A percentile compares a stretch with the other conserved stretches of the same genome.
Evolutionary conservation across 1,140 invertebrate species (phyloP).

Genomic region (Drosophila insularis): DNA sequence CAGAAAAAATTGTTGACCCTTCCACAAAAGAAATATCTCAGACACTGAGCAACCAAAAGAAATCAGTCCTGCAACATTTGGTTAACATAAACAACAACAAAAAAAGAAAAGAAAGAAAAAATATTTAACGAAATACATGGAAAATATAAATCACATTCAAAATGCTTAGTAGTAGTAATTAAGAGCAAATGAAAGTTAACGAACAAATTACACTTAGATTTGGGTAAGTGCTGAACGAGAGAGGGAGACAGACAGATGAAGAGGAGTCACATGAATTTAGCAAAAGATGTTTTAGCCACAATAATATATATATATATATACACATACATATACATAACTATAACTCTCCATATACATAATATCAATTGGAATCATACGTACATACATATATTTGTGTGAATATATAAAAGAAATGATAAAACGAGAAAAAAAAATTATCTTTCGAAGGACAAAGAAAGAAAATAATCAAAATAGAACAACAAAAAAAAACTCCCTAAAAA

Average conservation of each 20-base stretch:
- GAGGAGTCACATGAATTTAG: conserved; percentile 8
- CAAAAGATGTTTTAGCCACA: conserved; percentile 16
- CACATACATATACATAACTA: background rate
- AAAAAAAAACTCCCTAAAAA: no score
- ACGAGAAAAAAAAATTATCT: no score
- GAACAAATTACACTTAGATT: conserved; percentile 67
- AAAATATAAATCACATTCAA: conserved; percentile 29
- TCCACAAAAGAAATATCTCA: background rate
- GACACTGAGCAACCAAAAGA: conserved; percentile 22
- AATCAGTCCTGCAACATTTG: conserved; percentile 77
- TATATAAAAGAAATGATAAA: background rate
- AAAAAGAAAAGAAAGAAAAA: conserved; percentile 39
- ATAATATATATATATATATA: conserved; percentile 15
- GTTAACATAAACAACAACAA: conserved; percentile 65
- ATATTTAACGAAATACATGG: conserved; percentile 14
- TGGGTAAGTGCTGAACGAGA: conserved; percentile 56
- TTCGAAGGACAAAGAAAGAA: no score
- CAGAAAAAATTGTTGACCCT: background rate
- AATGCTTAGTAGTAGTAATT: conserved; percentile 73
- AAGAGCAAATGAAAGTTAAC: conserved; percentile 78
- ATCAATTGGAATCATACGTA: conserved; percentile 1
- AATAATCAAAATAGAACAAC: no score
- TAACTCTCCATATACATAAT: conserved; percentile 4
- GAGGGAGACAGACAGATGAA: no score
- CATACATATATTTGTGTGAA: background rate